These are phyloP conservation scores for Gadus chalcogrammus DNA, from an alignment of 2,113 vertebrate genomes.

Conservation along the genomic window DNA sequence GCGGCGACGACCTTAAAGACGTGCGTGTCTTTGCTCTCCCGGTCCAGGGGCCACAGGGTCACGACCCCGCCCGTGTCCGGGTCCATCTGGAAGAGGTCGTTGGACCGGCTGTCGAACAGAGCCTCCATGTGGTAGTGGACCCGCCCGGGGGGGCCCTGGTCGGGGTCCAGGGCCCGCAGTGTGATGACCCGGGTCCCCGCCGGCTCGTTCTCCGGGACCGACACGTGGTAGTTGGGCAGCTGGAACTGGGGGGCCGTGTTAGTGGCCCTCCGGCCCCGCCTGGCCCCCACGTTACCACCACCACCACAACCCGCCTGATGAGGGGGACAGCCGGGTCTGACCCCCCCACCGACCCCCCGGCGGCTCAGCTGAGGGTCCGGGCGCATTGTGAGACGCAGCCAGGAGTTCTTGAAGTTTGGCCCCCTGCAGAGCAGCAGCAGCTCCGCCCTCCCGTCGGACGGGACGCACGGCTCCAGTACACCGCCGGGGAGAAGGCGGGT, in stretches of 20 bases:
- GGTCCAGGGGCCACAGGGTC: slow-evolving; percentile 78
- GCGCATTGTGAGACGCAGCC: slow-evolving; percentile 29
- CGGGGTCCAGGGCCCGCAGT: slow-evolving; percentile 77
- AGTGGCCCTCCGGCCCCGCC: slow-evolving; percentile 64
- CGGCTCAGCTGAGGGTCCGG: slow-evolving; percentile 1
- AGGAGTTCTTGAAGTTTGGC: background rate
- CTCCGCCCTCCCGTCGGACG: background rate
- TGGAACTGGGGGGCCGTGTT: slow-evolving; percentile 81
- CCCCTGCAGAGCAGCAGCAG: slow-evolving; percentile 35
- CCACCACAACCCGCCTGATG: too few relatives aligned
- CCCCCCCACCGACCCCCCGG: background rate
- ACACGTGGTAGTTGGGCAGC: slow-evolving; percentile 84
- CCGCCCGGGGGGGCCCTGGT: slow-evolving; percentile 77
- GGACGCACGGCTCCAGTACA: slow-evolving; percentile 18
- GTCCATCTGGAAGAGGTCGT: slow-evolving; percentile 79
- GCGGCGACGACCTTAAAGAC: slow-evolving; percentile 82
- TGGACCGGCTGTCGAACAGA: slow-evolving; percentile 82
- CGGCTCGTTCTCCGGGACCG: slow-evolving; percentile 84
- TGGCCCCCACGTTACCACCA: slow-evolving; percentile 15
- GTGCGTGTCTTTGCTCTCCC: slow-evolving; percentile 86
- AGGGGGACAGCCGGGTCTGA: too few relatives aligned
- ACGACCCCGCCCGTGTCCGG: slow-evolving; percentile 72
- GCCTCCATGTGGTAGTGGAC: slow-evolving; percentile 83
- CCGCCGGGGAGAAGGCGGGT: background rate
- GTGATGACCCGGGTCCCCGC: slow-evolving; percentile 78